A percentile compares a stretch with the other conserved stretches of the same genome.
Conservation (phyloP, 2,113 vertebrate genomes). For the Geococcyx californianus region DNA sequence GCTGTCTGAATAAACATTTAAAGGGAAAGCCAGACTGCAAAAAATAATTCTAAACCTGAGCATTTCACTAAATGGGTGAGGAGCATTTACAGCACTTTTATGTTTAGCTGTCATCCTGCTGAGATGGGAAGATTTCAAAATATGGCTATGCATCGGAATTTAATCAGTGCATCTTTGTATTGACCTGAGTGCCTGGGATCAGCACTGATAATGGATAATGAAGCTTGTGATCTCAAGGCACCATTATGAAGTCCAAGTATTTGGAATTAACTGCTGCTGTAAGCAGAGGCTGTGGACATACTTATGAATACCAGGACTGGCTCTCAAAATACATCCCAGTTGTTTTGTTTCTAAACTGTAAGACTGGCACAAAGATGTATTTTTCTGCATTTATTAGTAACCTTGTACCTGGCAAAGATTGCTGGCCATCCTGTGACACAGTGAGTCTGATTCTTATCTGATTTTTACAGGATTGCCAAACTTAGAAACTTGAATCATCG, state of each 20-base stretch:
- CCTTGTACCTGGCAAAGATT: background rate
- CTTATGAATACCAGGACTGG: background rate
- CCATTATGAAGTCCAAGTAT: background rate
- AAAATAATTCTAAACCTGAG: background rate
- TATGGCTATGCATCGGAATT: background rate
- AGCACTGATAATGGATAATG: background rate
- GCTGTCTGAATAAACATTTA: background rate
- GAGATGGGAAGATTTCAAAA: background rate
- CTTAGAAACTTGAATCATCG: background rate
- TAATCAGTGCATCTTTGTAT: background rate
- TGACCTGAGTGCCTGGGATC: background rate
- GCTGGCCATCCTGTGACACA: no score
- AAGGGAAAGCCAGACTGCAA: background rate
- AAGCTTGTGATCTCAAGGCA: background rate
- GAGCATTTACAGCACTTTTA: background rate
- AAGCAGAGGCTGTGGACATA: background rate
- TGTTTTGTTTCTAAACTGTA: background rate
- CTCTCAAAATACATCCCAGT: background rate
- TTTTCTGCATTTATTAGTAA: background rate
- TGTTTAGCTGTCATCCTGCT: background rate
- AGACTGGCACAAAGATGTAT: background rate
- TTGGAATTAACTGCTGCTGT: background rate
- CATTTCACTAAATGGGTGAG: background rate
- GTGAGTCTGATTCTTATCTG: background rate
- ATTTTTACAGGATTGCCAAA: rapidly evolving